Evolutionary conservation across 1,140 invertebrate genomes (phyloP), one percentile per base, ranked within the genome.

Genomic region (Nomia melanderi): DNA sequence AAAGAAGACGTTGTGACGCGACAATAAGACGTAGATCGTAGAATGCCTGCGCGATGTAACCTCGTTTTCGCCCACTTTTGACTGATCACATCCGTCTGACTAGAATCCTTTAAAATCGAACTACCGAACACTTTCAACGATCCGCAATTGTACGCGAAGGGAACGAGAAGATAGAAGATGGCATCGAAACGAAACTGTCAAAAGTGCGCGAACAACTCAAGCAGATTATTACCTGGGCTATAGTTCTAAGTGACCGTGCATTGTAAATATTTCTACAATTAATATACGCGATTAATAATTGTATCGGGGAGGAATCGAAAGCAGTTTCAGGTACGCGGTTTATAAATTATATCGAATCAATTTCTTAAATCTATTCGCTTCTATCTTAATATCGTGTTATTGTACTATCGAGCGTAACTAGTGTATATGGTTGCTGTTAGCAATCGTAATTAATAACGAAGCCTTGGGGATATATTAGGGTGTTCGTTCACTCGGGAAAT

Each of bases 21-120:
- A 90, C 89, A 90, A 90, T 90, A 90, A 90, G 83, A 88, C 62
- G 78, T 90, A 89, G 89, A 82, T 82, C 71, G 27, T 86, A 86
- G 77, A 60, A 79, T 83, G 84, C 81, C 81, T 78, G 33, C 66
- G 78, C 77, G 78, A 81, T 79, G 79, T 77, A 75, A 73, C 73
- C 47, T 27, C 36, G 75, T 74, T 71, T 63, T 73, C 50, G 63
- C 36, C 25, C 29, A 62, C 44, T 80, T 63, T 77, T 39, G 41
- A 33, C 53, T n/a, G 44, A n/a, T n/a, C 44, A 23, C 60, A 56
- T 60, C 44, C 47, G 31, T 59, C 23, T 25, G n/a, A 36, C 14
- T 4, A 47, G 54, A 56, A 29, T 14, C 12, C 29, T 17, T 14
- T 44, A 25, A 12, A 27, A 17, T 29, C 14, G 41, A 17, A 20